phyloP scores from a whole-genome alignment of 2,888 invertebrate species.

The Magallana nippona region DNA sequence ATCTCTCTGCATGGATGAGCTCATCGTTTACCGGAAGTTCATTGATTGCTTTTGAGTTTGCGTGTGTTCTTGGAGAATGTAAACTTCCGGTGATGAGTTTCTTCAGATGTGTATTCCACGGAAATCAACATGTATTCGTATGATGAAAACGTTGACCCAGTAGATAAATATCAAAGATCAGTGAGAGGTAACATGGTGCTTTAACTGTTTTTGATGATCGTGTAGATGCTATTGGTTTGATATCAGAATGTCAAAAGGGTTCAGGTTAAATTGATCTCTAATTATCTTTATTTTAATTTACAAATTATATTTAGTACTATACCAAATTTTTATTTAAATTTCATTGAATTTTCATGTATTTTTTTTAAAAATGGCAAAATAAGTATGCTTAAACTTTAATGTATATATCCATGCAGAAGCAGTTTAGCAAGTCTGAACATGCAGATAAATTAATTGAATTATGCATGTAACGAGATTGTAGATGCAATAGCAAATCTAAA shows the following conservation, averaged over 20 bases:
- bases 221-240: background rate
- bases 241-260: background rate
- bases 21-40: conserved; percentile 42
- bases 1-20: conserved; percentile 17
- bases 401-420: too few relatives aligned
- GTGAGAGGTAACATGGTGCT: conserved; percentile 58
- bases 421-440: too few relatives aligned
- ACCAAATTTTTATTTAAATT: too few relatives aligned
- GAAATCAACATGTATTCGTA: conserved; percentile 57
- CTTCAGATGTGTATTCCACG: background rate
- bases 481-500: too few relatives aligned
- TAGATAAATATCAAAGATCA: conserved; percentile 61
- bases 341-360: too few relatives aligned
- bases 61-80: conserved; percentile 41
- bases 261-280: background rate
- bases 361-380: too few relatives aligned
- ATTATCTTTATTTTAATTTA: too few relatives aligned
- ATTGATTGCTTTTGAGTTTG: conserved; percentile 28
- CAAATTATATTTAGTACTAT: too few relatives aligned
- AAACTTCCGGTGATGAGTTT: conserved; percentile 50
- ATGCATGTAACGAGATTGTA: too few relatives aligned
- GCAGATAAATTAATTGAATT: too few relatives aligned
- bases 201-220: background rate
- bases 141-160: conserved; percentile 51
- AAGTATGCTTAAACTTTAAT: too few relatives aligned